Base-by-base conservation (phyloP, 2,797 vertebrate genomes). In the Pteropus rufus region DNA sequence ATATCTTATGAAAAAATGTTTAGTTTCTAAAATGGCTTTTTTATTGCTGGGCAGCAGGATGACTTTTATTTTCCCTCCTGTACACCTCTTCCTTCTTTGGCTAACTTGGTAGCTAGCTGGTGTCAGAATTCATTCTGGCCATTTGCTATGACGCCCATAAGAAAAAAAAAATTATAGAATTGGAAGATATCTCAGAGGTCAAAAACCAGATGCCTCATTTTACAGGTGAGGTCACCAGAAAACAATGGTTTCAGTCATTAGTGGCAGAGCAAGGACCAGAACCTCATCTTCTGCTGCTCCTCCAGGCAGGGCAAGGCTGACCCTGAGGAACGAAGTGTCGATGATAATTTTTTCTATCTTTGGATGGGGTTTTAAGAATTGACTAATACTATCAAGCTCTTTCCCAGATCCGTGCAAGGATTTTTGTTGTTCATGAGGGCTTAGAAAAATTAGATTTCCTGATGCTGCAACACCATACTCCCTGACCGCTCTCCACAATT, bases 391-490 rank as follows among this genome's bases (percentile, higher is more conserved):
- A 15, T 72, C 54, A 87, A 82, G 18, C 46, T 69, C 14, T 91
- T 84, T 75, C 15, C 52, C 19, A 84, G 41, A 79, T 91, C n/a
- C 24, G 1, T 29, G 18, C 29, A 77, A 54, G 9, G 36, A 69
- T 60, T 79, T 94, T 93, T 89, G 9, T 44, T 95, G 65, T 92
- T 92, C 21, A 1, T 80, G 34, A 86, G 54, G 60, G 41, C 89
- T 96, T 73, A 69, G 70, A 79, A 81, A 80, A 96, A 96, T 64
- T 29, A 92, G 41, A 92, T 85, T 90, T 80, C n/a, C 76, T 90
- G 54, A 52, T 73, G 36, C n/a, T 44, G 9, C 52, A 83, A n/a
- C 18, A 56, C 60, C 39, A 7, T 49, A 10, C 19, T 75, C 64
- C 4, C 41, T 88, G 34, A 52, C 23, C 67, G 23, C 15, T 70